Evolutionary conservation across 2,888 invertebrate species (phyloP), one percentile per base, ranked within the genome.

Genomic region (Amblyjoppa fuscipennis): DNA sequence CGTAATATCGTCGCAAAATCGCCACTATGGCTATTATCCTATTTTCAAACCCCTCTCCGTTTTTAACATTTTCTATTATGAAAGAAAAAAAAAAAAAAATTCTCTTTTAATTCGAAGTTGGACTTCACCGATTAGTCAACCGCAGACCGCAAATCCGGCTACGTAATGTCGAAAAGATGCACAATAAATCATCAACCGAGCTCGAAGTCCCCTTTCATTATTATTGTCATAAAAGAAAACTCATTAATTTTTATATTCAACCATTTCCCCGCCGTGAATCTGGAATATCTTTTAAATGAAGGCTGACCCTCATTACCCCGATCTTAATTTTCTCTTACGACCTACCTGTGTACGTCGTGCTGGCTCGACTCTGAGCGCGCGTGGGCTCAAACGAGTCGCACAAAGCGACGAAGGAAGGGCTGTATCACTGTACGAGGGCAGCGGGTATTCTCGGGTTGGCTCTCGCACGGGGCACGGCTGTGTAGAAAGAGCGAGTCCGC

Each of bases 401-500:
- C 64, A 31, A 34, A 64, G 64, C 34, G 34, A 6, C 64, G 64
- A 64, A 64, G 61, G 31, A 61, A 61, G 64, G 64, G 64, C 64
- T 64, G 31, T 64, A 64, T 31, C 64, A 31, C 64, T 64, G 34
- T 64, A 34, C 64, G 64, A 64, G 64, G 64, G 64, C 64, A 64
- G 31, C 64, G 64, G 34, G 64, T 64, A 64, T 64, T 64, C 64
- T 64, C 64, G 64, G 45, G 64, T 4, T 34, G 31, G 31, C 31
- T 64, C 31, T 64, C 7, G 64, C 64, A 31, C 66, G 75, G 66
- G 75, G 66, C 66, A 51, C 75, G 80, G 59, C 77, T 45, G 71
- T 45, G 11, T 20, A 74, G 61, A 66, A 66, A 73, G 45, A 49
- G 45, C 13, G 16, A 49, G 79, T 53, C 45, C 45, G 45, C 13